phyloP scores from a whole-genome alignment of 1,140 invertebrate species.

The Aphaenogaster rudis region DNA sequence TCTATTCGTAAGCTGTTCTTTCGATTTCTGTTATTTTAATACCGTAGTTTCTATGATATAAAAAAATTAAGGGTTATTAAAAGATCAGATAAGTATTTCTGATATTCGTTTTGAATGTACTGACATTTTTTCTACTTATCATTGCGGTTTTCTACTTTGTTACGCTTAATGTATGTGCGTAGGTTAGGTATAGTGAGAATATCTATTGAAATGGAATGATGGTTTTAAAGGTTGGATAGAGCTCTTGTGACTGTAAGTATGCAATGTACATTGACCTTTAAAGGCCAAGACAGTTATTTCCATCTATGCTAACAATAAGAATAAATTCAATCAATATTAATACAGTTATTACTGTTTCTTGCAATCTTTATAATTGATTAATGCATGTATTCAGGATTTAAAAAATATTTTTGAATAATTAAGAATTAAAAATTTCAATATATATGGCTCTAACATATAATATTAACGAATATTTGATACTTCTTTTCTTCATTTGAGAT shows the following conservation, averaged over 20 bases:
- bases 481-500: background rate
- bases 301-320: background rate
- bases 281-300: constrained; percentile 42
- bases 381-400: background rate
- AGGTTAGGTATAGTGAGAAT: background rate
- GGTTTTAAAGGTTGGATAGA: constrained; percentile 14
- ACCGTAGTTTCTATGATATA: background rate
- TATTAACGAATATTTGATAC: background rate
- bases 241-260: background rate
- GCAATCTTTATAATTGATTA: background rate
- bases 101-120: background rate
- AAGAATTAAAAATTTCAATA: background rate
- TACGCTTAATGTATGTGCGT: background rate
- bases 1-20: background rate
- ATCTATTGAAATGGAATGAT: constrained; percentile 40
- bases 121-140: background rate
- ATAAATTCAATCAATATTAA: constrained; percentile 18
- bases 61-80: background rate
- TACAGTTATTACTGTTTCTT: background rate
- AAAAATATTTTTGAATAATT: background rate
- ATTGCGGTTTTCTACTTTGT: background rate
- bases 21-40: background rate
- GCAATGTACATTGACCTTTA: constrained; percentile 28
- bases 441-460: background rate
- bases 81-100: background rate